These are phyloP conservation scores for Anisognathus igniventris DNA, from an alignment of 2,797 vertebrate species.

Conservation along the genomic window DNA sequence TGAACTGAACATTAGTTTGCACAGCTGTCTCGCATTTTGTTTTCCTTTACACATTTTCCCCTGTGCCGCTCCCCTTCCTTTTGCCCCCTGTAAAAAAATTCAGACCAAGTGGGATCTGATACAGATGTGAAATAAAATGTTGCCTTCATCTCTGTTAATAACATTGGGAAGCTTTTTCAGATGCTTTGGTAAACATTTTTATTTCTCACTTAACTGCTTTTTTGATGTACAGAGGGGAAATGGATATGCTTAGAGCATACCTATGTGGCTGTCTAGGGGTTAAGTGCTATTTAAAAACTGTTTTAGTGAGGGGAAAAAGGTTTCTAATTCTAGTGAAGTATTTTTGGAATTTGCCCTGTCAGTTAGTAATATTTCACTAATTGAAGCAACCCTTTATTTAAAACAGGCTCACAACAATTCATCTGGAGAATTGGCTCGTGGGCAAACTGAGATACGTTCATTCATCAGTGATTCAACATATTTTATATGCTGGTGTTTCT, in stretches of 20 bases:
- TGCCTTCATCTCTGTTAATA: neutral
- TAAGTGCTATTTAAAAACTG: conserved; percentile 13
- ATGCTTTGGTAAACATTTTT: neutral
- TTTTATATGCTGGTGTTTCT: conserved; percentile 14
- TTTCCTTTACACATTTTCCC: neutral
- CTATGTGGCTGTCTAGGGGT: neutral
- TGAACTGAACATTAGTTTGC: neutral
- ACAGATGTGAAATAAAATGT: neutral
- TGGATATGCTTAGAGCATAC: neutral
- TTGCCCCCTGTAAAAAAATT: neutral
- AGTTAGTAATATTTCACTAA: conserved; percentile 57
- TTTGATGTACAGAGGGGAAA: neutral
- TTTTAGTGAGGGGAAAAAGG: neutral
- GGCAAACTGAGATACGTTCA: conserved; percentile 24
- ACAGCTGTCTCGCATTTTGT: neutral
- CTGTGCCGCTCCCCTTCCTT: accelerated
- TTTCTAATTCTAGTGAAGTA: conserved; percentile 40
- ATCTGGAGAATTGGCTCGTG: conserved; percentile 7
- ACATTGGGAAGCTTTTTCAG: neutral
- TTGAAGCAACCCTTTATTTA: conserved; percentile 55
- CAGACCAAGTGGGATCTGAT: neutral
- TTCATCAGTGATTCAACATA: neutral
- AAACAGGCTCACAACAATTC: conserved; percentile 5
- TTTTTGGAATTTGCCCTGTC: conserved; percentile 62
- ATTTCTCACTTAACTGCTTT: neutral